Conservation (phyloP, 2,113 vertebrate genomes). For the Hydrochoerus hydrochaeris region DNA sequence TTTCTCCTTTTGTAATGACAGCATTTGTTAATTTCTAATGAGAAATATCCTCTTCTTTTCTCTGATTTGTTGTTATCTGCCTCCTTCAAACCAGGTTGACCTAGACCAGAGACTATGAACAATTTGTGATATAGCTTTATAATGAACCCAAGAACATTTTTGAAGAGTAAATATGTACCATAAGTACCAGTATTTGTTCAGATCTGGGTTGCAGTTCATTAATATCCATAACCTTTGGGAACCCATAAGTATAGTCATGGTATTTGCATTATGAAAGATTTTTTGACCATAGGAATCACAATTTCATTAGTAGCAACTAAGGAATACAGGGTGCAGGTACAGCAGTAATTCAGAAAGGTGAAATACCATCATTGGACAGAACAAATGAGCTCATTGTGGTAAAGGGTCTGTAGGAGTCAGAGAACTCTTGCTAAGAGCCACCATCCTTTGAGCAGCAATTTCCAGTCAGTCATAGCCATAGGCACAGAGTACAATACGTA, state of each 20-base stretch:
- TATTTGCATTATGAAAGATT: background rate
- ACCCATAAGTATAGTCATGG: background rate
- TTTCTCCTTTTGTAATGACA: background rate
- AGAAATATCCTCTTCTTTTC: background rate
- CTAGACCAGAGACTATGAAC: background rate
- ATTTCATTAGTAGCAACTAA: background rate
- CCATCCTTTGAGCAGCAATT: background rate
- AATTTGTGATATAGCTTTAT: background rate
- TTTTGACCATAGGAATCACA: background rate
- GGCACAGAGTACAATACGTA: background rate
- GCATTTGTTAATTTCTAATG: background rate
- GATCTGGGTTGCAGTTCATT: background rate
- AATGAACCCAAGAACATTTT: background rate
- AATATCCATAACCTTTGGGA: background rate
- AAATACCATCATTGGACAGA: background rate
- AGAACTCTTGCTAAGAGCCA: background rate
- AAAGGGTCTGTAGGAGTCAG: background rate
- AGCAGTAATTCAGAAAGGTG: background rate
- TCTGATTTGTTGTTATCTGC: background rate
- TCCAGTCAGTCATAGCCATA: conserved; percentile 28
- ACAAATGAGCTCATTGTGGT: background rate
- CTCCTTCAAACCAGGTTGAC: background rate
- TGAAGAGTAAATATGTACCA: background rate
- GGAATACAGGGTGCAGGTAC: background rate
- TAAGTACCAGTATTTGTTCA: background rate